Conservation (phyloP, 2,888 invertebrate species). For the Dendrolimus houi region DNA sequence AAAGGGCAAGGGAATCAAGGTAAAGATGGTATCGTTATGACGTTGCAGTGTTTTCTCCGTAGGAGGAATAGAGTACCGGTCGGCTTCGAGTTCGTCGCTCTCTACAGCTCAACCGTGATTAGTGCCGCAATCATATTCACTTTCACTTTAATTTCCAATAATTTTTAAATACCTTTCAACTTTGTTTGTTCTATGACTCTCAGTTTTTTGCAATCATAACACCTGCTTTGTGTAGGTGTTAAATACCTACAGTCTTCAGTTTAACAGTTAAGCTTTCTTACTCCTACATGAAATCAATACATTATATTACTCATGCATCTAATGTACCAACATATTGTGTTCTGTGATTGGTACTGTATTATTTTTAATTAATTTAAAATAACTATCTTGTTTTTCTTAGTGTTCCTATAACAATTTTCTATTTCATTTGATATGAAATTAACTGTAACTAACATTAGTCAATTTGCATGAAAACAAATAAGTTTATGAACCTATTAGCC, state of each 20-base stretch:
- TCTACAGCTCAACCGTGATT: constrained; percentile 33
- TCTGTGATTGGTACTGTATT: constrained; percentile 1
- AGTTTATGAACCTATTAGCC: too few species aligned
- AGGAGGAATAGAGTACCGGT: constrained; percentile 55
- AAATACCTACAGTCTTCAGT: constrained; percentile 7
- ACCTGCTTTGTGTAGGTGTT: constrained; percentile 15
- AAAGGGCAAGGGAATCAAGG: constrained; percentile 92
- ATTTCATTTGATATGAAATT: too few species aligned
- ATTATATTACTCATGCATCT: constrained; percentile 1
- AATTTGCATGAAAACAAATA: too few species aligned
- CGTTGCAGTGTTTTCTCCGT: constrained; percentile 69
- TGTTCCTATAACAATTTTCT: too few species aligned
- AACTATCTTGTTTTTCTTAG: too few species aligned
- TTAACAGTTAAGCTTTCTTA: constrained; percentile 6
- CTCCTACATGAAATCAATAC: constrained; percentile 33
- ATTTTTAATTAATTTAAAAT: too few species aligned
- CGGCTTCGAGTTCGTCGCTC: constrained; percentile 48
- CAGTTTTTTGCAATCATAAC: background rate
- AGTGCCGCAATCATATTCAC: constrained; percentile 30
- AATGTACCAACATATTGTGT: constrained; percentile 3
- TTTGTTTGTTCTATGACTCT: background rate
- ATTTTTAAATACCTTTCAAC: constrained; percentile 8
- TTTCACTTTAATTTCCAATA: constrained; percentile 38
- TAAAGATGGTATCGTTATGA: constrained; percentile 66
- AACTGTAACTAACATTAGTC: too few species aligned